A percentile compares a stretch with the other conserved stretches of the same genome.
These are phyloP conservation scores for Meta bourneti DNA, from an alignment of 2,888 invertebrate species.

Conservation along the genomic window DNA sequence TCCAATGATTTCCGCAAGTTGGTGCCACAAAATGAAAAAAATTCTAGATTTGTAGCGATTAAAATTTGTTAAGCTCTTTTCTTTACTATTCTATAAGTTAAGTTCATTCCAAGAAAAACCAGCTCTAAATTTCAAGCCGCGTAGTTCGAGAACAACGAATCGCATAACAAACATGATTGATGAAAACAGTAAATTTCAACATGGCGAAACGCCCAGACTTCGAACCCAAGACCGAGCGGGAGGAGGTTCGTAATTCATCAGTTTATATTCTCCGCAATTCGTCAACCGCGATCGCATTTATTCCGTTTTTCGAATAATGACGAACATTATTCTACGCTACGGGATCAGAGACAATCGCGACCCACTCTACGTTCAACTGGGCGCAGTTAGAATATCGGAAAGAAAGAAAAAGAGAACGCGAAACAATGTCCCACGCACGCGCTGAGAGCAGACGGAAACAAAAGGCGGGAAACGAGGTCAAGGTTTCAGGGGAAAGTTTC, in stretches of 20 bases:
- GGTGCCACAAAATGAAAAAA: too few relatives aligned
- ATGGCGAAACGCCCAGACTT: conserved; percentile 23
- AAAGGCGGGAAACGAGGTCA: conserved; percentile 62
- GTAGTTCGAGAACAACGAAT: too few relatives aligned
- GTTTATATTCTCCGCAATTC: conserved; percentile 32
- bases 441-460: conserved; percentile 26
- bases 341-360: conserved; percentile 40
- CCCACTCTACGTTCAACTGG: background rate
- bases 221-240: conserved; percentile 5
- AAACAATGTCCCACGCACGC: conserved; percentile 38
- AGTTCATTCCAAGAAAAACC: too few relatives aligned
- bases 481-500: conserved; percentile 57
- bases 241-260: conserved; percentile 38
- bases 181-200: conserved; percentile 13
- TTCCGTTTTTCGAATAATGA: conserved; percentile 48
- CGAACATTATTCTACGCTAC: conserved; percentile 25
- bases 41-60: too few relatives aligned
- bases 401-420: background rate
- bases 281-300: conserved; percentile 38
- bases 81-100: too few relatives aligned
- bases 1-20: too few relatives aligned
- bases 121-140: too few relatives aligned
- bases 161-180: background rate
- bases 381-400: background rate
- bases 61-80: too few relatives aligned